A percentile compares a stretch with the other conserved stretches of the same genome.
Conservation (phyloP, 2,113 vertebrate genomes). For the Dromiciops gliroides region DNA sequence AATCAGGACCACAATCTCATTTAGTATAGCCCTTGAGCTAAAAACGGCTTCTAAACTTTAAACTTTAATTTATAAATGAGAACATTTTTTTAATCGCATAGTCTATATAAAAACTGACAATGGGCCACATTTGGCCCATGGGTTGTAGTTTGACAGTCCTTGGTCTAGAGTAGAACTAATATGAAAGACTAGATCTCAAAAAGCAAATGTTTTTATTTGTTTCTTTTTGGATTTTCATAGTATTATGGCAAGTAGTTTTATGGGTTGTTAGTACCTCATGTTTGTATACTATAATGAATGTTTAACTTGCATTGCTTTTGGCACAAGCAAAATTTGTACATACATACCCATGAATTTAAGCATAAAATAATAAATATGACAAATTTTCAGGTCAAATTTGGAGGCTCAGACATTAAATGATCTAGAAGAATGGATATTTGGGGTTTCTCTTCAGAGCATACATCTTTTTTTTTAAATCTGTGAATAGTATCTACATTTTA, state of each 20-base stretch:
- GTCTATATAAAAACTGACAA: neutral
- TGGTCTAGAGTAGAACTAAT: neutral
- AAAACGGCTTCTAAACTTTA: neutral
- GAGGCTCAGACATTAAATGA: neutral
- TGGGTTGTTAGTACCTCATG: neutral
- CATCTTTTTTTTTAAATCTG: slow-evolving; percentile 11
- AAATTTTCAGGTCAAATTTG: neutral
- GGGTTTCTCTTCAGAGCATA: neutral
- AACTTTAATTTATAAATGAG: neutral
- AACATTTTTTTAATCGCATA: neutral
- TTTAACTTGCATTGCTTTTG: slow-evolving; percentile 11
- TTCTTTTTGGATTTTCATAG: neutral
- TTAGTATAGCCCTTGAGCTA: neutral
- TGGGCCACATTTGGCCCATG: neutral
- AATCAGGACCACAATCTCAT: neutral
- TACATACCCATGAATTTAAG: slow-evolving; percentile 12
- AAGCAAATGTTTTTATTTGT: neutral
- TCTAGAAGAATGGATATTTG: slow-evolving; percentile 24
- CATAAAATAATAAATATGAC: neutral
- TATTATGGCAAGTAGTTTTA: neutral
- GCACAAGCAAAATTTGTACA: slow-evolving; percentile 18
- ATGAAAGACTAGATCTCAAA: neutral
- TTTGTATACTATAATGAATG: neutral
- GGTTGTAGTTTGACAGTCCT: neutral
- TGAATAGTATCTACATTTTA: slow-evolving; percentile 14